phyloP scores from a whole-genome alignment of 1,140 invertebrate genomes.

The Bombus cullumanus region DNA sequence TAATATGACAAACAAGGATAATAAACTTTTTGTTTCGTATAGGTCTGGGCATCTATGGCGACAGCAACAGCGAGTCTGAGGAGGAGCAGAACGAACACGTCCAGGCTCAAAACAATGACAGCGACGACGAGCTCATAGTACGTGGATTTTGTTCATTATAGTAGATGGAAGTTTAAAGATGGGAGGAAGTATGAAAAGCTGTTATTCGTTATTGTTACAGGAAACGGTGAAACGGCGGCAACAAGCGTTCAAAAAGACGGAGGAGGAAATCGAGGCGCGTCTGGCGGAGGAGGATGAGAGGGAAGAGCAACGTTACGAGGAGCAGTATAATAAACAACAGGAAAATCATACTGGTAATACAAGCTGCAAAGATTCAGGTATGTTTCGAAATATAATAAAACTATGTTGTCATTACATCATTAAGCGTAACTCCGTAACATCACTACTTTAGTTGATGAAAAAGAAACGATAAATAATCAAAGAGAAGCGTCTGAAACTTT shows the following conservation, averaged over 20 bases:
- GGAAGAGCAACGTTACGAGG: constrained; percentile 70
- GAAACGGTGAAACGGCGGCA: constrained; percentile 81
- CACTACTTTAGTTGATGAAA: constrained; percentile 81
- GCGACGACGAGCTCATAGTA: constrained; percentile 83
- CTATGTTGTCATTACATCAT: constrained; percentile 51
- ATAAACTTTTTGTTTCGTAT: constrained; percentile 64
- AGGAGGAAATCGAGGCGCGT: constrained; percentile 83
- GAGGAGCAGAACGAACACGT: constrained; percentile 79
- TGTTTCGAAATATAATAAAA: constrained; percentile 68
- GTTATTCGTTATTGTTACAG: constrained; percentile 59
- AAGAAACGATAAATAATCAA: constrained; percentile 81
- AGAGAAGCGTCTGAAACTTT: constrained; percentile 79
- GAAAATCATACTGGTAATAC: constrained; percentile 82
- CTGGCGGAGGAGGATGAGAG: constrained; percentile 81
- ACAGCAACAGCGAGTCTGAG: constrained; percentile 83
- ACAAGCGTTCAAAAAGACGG: constrained; percentile 83
- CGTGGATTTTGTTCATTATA: background rate
- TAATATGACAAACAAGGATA: background rate
- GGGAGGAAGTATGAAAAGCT: background rate
- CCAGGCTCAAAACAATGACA: constrained; percentile 77
- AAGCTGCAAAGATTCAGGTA: constrained; percentile 79
- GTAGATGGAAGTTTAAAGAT: background rate
- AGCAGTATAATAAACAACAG: constrained; percentile 69
- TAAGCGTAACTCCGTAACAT: constrained; percentile 70
- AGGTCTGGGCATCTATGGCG: constrained; percentile 84